Evolutionary conservation across 2,797 vertebrate genomes (phyloP).

Genomic region (Pantherophis vulpinus): DNA sequence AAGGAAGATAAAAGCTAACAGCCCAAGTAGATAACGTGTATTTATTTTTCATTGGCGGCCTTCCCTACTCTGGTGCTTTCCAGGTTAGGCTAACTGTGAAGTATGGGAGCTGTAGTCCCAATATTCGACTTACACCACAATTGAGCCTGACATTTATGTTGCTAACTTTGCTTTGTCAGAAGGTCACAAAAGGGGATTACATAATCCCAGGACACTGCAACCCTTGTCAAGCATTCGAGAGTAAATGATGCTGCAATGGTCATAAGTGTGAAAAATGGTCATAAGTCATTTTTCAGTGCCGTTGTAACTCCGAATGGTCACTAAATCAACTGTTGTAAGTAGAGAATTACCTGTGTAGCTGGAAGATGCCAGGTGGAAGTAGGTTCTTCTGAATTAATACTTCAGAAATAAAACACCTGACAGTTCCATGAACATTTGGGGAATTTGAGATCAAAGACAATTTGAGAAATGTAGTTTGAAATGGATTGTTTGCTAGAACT

Average conservation of each 20-base stretch:
- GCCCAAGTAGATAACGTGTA: background rate
- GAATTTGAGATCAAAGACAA: background rate
- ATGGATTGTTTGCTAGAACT: background rate
- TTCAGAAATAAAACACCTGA: background rate
- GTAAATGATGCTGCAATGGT: background rate
- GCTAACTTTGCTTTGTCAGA: background rate
- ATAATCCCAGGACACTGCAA: background rate
- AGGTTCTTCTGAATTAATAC: background rate
- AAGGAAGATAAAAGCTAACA: background rate
- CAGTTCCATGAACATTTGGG: background rate
- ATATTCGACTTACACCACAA: background rate
- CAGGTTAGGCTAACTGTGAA: background rate
- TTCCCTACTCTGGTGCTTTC: background rate
- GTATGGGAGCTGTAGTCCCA: background rate
- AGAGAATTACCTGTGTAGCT: background rate
- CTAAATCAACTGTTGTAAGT: background rate
- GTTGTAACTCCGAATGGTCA: background rate
- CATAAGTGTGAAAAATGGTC: background rate
- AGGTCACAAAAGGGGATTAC: background rate
- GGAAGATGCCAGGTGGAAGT: background rate
- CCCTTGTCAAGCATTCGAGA: background rate
- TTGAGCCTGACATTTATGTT: background rate
- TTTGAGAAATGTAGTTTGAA: background rate
- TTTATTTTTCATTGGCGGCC: background rate
- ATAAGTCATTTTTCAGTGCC: background rate